These are phyloP conservation scores for Yasuhikotakia modesta DNA, from an alignment of 2,797 vertebrate genomes.

Conservation along the genomic window DNA sequence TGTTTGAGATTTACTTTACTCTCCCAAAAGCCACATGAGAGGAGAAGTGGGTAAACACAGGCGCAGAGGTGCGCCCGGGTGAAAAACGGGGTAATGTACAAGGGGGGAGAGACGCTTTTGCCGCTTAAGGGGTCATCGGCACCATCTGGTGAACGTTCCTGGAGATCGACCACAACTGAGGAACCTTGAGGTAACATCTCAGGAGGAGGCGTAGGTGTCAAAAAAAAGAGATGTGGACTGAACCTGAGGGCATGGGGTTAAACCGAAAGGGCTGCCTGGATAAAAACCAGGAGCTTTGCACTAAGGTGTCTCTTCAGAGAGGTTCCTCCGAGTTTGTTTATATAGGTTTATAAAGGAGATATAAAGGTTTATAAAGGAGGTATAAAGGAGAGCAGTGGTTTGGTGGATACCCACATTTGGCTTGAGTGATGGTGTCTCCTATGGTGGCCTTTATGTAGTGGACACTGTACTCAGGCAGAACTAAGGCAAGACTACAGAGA, in stretches of 20 bases:
- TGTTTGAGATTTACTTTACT: slow-evolving; percentile 18
- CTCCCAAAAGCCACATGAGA: slow-evolving; percentile 40
- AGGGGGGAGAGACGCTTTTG: slow-evolving; percentile 58
- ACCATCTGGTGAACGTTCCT: slow-evolving; percentile 59
- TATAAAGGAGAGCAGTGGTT: slow-evolving; percentile 1
- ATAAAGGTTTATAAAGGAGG: slow-evolving; percentile 10
- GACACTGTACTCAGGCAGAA: slow-evolving; percentile 92
- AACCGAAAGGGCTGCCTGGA: slow-evolving; percentile 14
- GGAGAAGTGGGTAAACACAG: slow-evolving; percentile 30
- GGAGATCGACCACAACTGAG: slow-evolving; percentile 65
- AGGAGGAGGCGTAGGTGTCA: slow-evolving; percentile 40
- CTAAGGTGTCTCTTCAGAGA: slow-evolving; percentile 1
- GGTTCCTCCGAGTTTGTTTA: background rate
- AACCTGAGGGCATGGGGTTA: slow-evolving; percentile 4
- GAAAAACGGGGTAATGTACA: slow-evolving; percentile 57
- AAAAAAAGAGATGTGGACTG: slow-evolving; percentile 31
- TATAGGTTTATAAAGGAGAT: too few species aligned
- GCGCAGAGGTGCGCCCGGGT: slow-evolving; percentile 31
- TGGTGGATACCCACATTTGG: slow-evolving; percentile 88
- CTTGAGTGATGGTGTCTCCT: slow-evolving; percentile 90
- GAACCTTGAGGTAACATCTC: slow-evolving; percentile 44
- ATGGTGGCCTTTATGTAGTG: slow-evolving; percentile 92
- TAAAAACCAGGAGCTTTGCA: slow-evolving; percentile 13
- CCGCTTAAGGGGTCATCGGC: slow-evolving; percentile 36
- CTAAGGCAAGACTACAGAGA: slow-evolving; percentile 87